Base-by-base conservation (phyloP, 2,797 vertebrate species). In the Ctenochaetus hawaiiensis region DNA sequence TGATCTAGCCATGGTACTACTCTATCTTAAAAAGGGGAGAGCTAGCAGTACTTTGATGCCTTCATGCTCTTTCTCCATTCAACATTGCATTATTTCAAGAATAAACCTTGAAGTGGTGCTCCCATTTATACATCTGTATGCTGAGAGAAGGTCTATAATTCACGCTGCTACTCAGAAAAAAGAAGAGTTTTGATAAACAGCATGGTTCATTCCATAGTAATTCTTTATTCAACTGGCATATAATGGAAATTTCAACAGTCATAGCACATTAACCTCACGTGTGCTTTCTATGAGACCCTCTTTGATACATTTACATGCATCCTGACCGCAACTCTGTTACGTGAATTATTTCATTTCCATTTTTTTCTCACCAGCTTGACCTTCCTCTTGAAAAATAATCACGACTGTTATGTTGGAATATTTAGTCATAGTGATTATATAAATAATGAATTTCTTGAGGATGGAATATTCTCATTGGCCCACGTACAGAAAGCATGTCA, bases 191-290 rank as follows among this genome's bases (percentile, higher is more conserved):
- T 82, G 87, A 90, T 92, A 91, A 90, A 94, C 90, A 88, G 72
- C 82, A 88, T 7, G 89, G 91, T 94, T 96, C 90, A 83, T 93
- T 94, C 94, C 58, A 48, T 69, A 83, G 83, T 87, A 83, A 95
- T 97, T 96, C 93, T 90, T 94, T 92, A 96, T 96, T 96, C 95
- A 92, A 84, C 86, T 91, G 92, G 95, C 94, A 87, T 95, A 95
- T 94, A 94, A 87, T 81, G 89, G 95, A 96, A 96, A 96, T 98
- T 99, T 98, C 96, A 97, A 97, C 97, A 98, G 97, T 98, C 96
- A 95, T 96, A 96, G 95, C 93, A 96, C 95, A 98, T 98, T 98
- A 98, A 97, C 96, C 97, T 96, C 86, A 94, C 87, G 93, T 94
- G 91, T 91, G 95, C 94, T 91, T 92, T 90, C 84, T 93, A 87